Percentiles rank a stretch among this genome's conserved stretches.
Evolutionary conservation across 1,140 invertebrate genomes (phyloP).

Genomic region (Drosophila bifasciata): DNA sequence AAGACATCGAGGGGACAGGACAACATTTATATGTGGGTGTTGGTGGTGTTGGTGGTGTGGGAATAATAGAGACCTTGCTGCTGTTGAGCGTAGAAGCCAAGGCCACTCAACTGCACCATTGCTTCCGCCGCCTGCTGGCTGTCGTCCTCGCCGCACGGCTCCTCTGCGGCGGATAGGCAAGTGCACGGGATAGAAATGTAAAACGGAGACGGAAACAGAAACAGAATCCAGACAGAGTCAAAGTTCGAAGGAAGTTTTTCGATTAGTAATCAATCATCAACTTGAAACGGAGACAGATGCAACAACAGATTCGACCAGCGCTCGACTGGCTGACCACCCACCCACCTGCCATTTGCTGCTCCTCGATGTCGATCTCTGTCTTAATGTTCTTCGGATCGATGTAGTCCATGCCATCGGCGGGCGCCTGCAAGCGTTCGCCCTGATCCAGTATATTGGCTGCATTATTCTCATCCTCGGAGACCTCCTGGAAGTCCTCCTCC

Average conservation of each 20-base stretch:
- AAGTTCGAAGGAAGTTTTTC: conserved; percentile 21
- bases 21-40: conserved; percentile 9
- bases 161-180: conserved; percentile 79
- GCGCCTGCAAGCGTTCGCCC: conserved; percentile 73
- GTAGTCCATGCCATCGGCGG: conserved; percentile 51
- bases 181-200: conserved; percentile 16
- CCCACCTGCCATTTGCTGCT: conserved; percentile 65
- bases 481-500: conserved; percentile 89
- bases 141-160: conserved; percentile 88
- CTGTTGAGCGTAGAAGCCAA: conserved; percentile 88
- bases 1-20: conserved; percentile 25
- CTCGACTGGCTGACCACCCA: conserved; percentile 4
- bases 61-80: conserved; percentile 84
- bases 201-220: conserved; percentile 39
- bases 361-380: conserved; percentile 71
- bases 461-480: conserved; percentile 86
- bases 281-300: background rate
- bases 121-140: conserved; percentile 93
- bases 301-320: conserved; percentile 4
- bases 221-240: conserved; percentile 49
- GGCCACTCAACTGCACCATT: conserved; percentile 92
- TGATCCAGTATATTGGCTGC: conserved; percentile 85
- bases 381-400: conserved; percentile 79
- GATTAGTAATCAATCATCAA: conserved; percentile 20
- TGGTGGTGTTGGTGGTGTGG: background rate